A percentile compares a stretch with the other conserved stretches of the same genome.
These are phyloP conservation scores for Drosophila austrosaltans DNA, from an alignment of 2,888 invertebrate genomes.

Conservation along the genomic window DNA sequence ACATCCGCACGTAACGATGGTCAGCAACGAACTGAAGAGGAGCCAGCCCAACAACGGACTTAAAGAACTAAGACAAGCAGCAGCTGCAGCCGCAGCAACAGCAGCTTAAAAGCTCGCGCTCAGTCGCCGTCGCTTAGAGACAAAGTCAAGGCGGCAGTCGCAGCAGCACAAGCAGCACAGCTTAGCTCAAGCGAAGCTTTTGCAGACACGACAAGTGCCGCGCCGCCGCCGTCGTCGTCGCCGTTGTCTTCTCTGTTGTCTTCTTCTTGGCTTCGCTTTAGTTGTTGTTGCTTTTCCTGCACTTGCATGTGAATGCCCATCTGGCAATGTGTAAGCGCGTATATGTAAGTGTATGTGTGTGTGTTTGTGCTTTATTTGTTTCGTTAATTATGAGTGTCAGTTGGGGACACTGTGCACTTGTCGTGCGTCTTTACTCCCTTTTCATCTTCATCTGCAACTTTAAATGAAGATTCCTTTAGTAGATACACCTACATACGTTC, in stretches of 20 bases:
- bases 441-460: constrained; percentile 50
- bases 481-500: constrained; percentile 12
- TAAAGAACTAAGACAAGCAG: constrained; percentile 82
- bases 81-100: constrained; percentile 66
- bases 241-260: background rate
- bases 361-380: constrained; percentile 71
- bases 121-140: constrained; percentile 48
- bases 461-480: constrained; percentile 50
- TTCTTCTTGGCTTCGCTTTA: constrained; percentile 6
- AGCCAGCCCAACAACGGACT: constrained; percentile 83
- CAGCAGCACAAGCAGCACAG: constrained; percentile 35
- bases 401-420: constrained; percentile 56
- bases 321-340: constrained; percentile 7
- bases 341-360: background rate
- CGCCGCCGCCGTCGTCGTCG: constrained; percentile 37
- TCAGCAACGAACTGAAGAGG: constrained; percentile 84
- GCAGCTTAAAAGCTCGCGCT: constrained; percentile 60
- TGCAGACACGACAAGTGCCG: constrained; percentile 74
- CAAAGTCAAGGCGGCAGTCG: constrained; percentile 72
- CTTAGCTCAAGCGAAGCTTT: constrained; percentile 51
- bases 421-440: background rate
- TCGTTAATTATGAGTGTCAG: constrained; percentile 79
- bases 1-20: constrained; percentile 83
- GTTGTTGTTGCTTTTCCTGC: constrained; percentile 20
- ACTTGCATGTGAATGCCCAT: constrained; percentile 14